Evolutionary conservation across 2,888 invertebrate genomes (phyloP), one percentile per base, ranked within the genome.

Genomic region (Spodoptera littoralis): DNA sequence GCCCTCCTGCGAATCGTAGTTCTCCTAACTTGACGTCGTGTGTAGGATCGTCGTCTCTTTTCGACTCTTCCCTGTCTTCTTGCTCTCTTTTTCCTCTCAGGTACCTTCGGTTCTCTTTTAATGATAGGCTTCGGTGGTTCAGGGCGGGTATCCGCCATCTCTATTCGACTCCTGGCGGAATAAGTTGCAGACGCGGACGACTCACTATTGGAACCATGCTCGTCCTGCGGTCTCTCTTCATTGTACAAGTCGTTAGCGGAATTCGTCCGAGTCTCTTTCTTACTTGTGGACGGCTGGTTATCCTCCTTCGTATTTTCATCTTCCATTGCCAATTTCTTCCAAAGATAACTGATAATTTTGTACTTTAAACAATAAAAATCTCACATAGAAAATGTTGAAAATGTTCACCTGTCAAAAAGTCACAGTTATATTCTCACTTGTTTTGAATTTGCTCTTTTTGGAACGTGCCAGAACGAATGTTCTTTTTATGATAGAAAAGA

Each of bases 291-390:
- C 18, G 89, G 77, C 11, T 81, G 46, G 45, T 65, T 55, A 24
- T 75, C 75, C 24, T 82, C 84, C 36, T 86, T 86, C 55, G 62
- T 70, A 30, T 81, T 77, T 18, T 87, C 84, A 49, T 88, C 85
- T 49, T 85, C 87, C 90, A 91, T 90, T 54, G 67, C 78, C 60
- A 83, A 64, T 78, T 76, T 84, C 55, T 84, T 88, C 77, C 81
- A 76, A 54, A 84, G 70, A 60, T 81, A 83, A 88, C 83, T 82
- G 60, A 84, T 79, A 88, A 89, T 88, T 89, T 91, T 88, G 84
- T 76, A 70, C 45, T 61, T 53, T 65, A 56, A 45, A 66, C 18
- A 65, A 49, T 65, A 60, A 67, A 71, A 73, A 72, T 55, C 48
- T 60, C 42, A 70, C 60, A 61, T 57, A 60, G 36, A 71, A 75